phyloP scores from a whole-genome alignment of 2,888 invertebrate genomes.

The Drosophila pegasa region DNA sequence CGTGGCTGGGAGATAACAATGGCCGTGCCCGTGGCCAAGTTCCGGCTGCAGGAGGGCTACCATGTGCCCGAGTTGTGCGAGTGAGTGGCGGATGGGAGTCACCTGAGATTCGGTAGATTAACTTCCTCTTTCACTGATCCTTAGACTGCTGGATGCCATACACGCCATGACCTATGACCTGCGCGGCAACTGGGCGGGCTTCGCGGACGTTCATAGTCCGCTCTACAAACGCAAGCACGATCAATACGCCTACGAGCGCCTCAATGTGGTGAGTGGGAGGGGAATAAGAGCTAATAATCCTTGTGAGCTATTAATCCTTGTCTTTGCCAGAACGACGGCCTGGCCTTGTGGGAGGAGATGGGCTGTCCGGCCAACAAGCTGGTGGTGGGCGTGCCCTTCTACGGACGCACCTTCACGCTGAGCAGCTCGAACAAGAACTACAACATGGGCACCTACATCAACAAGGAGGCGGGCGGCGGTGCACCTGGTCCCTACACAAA shows the following conservation, averaged over 20 bases:
- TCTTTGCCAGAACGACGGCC: slow-evolving; percentile 91
- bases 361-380: slow-evolving; percentile 95
- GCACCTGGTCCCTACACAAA: slow-evolving; percentile 93
- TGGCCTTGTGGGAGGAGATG: slow-evolving; percentile 94
- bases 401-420: slow-evolving; percentile 93
- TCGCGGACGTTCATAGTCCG: slow-evolving; percentile 95
- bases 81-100: slow-evolving; percentile 86
- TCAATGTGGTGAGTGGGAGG: slow-evolving; percentile 90
- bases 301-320: neutral
- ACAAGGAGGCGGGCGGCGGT: slow-evolving; percentile 95
- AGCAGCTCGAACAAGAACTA: slow-evolving; percentile 93
- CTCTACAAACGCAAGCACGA: slow-evolving; percentile 94
- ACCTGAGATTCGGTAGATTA: neutral
- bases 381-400: slow-evolving; percentile 95
- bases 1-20: slow-evolving; percentile 95
- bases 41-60: slow-evolving; percentile 94
- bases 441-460: slow-evolving; percentile 93
- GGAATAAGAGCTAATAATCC: too few species aligned
- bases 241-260: slow-evolving; percentile 94
- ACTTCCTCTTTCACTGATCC: slow-evolving; percentile 42
- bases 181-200: slow-evolving; percentile 95
- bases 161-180: slow-evolving; percentile 95
- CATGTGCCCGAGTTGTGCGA: slow-evolving; percentile 95
- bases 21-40: slow-evolving; percentile 95
- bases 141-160: slow-evolving; percentile 90